Conservation (phyloP, 1,140 invertebrate species). For the Brachionus angularis region DNA sequence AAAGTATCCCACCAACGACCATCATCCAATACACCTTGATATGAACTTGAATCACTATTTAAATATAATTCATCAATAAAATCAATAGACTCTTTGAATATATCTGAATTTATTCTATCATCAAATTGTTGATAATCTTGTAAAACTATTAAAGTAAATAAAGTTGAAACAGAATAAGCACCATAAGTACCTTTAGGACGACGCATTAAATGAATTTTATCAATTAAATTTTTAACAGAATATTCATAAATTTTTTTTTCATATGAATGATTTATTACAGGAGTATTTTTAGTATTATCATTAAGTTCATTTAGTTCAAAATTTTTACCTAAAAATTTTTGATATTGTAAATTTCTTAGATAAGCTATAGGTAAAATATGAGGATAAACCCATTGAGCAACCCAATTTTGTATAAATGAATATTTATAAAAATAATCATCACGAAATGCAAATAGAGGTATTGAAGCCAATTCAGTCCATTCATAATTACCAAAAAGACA, state of each 20-base stretch:
- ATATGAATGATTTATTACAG: background rate
- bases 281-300: background rate
- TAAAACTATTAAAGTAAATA: constrained; percentile 20
- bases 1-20: constrained; percentile 41
- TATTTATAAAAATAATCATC: constrained; percentile 30
- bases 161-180: constrained; percentile 30
- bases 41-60: constrained; percentile 9
- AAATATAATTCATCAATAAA: constrained; percentile 40
- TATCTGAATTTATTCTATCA: background rate
- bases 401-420: constrained; percentile 38
- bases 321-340: constrained; percentile 15
- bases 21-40: constrained; percentile 34
- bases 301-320: constrained; percentile 23
- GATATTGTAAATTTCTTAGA: constrained; percentile 27
- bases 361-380: constrained; percentile 42
- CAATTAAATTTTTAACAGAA: constrained; percentile 21
- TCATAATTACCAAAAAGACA: constrained; percentile 32
- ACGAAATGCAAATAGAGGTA: constrained; percentile 25
- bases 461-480: constrained; percentile 19
- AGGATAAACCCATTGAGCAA: constrained; percentile 42
- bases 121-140: constrained; percentile 36
- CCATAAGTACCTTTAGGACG: constrained; percentile 37
- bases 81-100: constrained; percentile 17
- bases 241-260: background rate
- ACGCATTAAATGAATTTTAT: constrained; percentile 20